Conservation (phyloP, 2,113 vertebrate species). For the Castor canadensis region DNA sequence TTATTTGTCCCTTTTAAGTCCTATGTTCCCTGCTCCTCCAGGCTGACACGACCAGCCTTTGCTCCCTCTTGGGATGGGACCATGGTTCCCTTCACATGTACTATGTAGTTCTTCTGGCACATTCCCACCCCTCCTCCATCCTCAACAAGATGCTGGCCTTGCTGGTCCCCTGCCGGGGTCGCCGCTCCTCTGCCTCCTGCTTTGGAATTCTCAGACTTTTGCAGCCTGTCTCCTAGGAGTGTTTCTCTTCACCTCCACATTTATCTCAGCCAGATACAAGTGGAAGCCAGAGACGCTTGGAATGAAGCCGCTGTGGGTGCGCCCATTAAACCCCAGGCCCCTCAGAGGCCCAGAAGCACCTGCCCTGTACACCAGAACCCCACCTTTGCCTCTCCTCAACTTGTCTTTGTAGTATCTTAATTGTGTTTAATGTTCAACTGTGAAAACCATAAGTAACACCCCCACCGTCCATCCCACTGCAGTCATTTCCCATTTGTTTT, state of each 20-base stretch:
- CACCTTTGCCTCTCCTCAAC: not conserved
- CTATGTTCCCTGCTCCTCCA: not conserved
- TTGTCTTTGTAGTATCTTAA: not conserved
- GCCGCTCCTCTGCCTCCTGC: not conserved
- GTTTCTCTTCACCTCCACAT: not conserved
- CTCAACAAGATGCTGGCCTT: not conserved
- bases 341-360: not conserved
- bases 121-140: not conserved
- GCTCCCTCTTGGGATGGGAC: not conserved
- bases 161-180: fast-evolving
- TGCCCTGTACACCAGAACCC: not conserved
- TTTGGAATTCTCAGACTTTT: not conserved
- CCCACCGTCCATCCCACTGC: not conserved
- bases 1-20: not conserved
- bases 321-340: not conserved
- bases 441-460: not conserved
- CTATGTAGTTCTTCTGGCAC: not conserved
- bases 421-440: constrained; percentile 10
- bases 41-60: not conserved
- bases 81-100: not conserved
- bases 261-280: not conserved
- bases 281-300: not conserved
- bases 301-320: not conserved
- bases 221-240: not conserved
- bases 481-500: not conserved